Conservation (phyloP, 2,797 vertebrate species). For the Hemitrygon akajei region DNA sequence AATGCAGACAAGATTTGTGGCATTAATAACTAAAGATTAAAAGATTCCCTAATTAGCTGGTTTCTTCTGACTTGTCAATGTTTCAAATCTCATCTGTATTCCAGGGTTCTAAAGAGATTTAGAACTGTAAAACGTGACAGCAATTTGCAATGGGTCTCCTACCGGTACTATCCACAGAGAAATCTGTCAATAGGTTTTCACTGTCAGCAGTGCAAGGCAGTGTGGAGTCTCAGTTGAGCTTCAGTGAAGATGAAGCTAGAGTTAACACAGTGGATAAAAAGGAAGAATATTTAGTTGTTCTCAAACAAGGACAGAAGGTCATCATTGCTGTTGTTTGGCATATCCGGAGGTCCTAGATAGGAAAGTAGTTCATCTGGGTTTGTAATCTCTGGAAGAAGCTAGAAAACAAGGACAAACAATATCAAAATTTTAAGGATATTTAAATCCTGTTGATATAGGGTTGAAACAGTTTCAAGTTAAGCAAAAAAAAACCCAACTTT, state of each 20-base stretch:
- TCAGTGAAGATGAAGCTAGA: background rate
- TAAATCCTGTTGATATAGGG: background rate
- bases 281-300: constrained; percentile 56
- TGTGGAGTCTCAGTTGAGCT: background rate
- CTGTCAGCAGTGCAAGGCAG: background rate
- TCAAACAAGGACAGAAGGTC: constrained; percentile 92
- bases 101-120: background rate
- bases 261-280: background rate
- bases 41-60: background rate
- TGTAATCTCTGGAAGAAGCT: constrained; percentile 91
- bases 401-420: background rate
- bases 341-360: constrained; percentile 85
- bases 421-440: background rate
- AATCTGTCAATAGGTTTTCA: background rate
- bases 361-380: constrained; percentile 90
- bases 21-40: background rate
- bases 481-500: background rate
- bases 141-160: background rate
- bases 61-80: background rate
- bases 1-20: constrained; percentile 5
- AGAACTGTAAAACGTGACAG: background rate
- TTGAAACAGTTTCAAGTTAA: background rate
- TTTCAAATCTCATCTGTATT: constrained; percentile 11
- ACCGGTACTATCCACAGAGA: background rate
- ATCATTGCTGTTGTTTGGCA: constrained; percentile 83